Base-by-base conservation (phyloP, 2,888 invertebrate genomes). In the Papilio elwesi region DNA sequence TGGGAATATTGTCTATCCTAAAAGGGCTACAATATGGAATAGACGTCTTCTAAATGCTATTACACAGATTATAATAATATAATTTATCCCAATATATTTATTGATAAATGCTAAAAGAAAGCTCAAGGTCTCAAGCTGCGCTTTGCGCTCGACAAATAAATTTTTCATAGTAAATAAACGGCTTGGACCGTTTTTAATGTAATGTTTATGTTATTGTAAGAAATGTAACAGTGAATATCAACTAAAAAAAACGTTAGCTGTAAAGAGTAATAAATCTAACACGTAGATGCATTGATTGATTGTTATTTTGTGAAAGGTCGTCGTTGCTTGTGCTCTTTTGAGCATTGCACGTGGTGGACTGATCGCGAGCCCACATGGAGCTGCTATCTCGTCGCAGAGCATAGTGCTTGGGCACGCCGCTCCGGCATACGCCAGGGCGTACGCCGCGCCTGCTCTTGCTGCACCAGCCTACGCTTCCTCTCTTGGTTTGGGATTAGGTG, bases 271-370 rank as follows among this genome's bases (percentile, higher is more conserved):
- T 52, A 8, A 49, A 26, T 4, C 26, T 26, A 26, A 4, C 26
- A 4, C 26, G 26, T 26, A 26, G 4, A 26, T 26, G 26, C 4
- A 26, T 11, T 36, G 12, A 9, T 26, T 52, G n/a, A 43, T 55
- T 71, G 51, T 59, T 47, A 12, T 64, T 43, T 68, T 62, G 13
- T 65, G 81, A 0, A 79, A 93, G 93, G 84, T 88, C 49, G 78
- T 91, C 63, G 77, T 89, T 63, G 83, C 83, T 75, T 87, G 89
- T 76, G 86, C 90, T 76, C 79, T 94, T 74, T 77, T 92, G 73
- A 85, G 88, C 78, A 85, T 94, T 38, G 93, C 92, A 12, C 90
- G 89, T 68, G 95, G 93, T 38, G 95, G 95, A 0, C 81, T 95
- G 71, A 90, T 90, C 62, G 90, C 86, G 11, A 85, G 83, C 43